These are phyloP conservation scores for Elephas maximus DNA, from an alignment of 2,113 vertebrate species.

Conservation along the genomic window DNA sequence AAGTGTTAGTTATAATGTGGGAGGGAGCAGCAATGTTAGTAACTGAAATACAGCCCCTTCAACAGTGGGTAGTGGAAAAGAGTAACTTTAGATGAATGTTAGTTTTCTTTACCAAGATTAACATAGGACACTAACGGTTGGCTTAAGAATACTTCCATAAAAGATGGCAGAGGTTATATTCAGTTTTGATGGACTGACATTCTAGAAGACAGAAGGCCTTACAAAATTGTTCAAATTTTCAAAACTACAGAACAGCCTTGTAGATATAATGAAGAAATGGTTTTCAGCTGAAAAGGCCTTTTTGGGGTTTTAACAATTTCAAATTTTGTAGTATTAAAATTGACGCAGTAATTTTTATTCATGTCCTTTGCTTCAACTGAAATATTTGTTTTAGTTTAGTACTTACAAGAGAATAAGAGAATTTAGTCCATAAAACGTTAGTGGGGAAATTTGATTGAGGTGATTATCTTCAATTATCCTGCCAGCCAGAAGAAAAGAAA, in stretches of 20 bases:
- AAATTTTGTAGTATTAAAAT: constrained; percentile 1
- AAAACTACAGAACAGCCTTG: not conserved
- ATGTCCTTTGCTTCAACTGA: not conserved
- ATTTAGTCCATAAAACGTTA: constrained; percentile 95
- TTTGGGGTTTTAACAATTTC: not conserved
- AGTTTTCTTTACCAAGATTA: not conserved
- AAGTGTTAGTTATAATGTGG: not conserved
- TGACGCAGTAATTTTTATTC: constrained; percentile 43
- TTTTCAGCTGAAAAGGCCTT: not conserved
- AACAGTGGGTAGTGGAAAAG: not conserved
- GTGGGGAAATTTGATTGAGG: constrained; percentile 93
- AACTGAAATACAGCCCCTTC: not conserved
- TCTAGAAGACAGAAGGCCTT: not conserved
- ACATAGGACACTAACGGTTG: not conserved
- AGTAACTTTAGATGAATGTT: not conserved
- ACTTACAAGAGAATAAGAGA: constrained; percentile 98
- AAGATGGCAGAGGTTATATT: not conserved
- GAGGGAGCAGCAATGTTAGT: not conserved
- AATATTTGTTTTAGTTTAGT: constrained; percentile 63
- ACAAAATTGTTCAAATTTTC: not conserved
- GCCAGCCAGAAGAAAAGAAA: constrained; percentile 78
- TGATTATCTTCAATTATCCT: constrained; percentile 98
- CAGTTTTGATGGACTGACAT: not conserved
- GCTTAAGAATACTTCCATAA: not conserved
- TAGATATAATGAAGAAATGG: not conserved